phyloP scores from a whole-genome alignment of 2,797 vertebrate species.

The Babyrousa celebensis region DNA sequence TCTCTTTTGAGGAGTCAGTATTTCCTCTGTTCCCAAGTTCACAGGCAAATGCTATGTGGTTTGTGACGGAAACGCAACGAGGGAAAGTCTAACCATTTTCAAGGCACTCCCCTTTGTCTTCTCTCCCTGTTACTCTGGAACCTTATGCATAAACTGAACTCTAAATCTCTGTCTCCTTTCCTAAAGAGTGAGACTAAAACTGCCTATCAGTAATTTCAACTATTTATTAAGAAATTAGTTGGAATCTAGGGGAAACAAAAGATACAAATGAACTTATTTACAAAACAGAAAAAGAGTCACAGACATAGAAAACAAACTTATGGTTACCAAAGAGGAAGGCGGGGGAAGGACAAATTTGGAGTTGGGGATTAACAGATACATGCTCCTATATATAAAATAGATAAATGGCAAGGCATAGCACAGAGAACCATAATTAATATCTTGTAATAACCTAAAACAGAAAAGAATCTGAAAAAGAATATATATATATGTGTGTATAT shows the following conservation, averaged over 20 bases:
- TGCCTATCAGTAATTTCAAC: not conserved
- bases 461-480: not conserved
- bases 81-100: not conserved
- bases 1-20: not conserved
- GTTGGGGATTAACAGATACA: not conserved
- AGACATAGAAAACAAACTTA: not conserved
- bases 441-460: not conserved
- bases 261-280: not conserved
- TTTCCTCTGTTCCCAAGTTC: not conserved
- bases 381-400: not conserved
- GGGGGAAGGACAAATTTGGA: not conserved
- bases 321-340: not conserved
- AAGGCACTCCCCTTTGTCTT: rapidly evolving
- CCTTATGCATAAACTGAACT: not conserved
- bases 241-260: not conserved
- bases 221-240: not conserved
- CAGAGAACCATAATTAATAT: not conserved
- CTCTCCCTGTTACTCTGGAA: not conserved
- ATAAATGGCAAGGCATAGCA: too few species aligned
- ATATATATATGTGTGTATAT: not conserved
- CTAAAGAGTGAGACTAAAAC: not conserved
- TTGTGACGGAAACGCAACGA: not conserved
- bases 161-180: not conserved
- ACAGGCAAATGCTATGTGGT: not conserved
- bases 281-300: not conserved